A percentile compares a stretch with the other conserved stretches of the same genome.
phyloP scores from a whole-genome alignment of 2,797 vertebrate species.

The Paramormyrops hopkinsi region DNA sequence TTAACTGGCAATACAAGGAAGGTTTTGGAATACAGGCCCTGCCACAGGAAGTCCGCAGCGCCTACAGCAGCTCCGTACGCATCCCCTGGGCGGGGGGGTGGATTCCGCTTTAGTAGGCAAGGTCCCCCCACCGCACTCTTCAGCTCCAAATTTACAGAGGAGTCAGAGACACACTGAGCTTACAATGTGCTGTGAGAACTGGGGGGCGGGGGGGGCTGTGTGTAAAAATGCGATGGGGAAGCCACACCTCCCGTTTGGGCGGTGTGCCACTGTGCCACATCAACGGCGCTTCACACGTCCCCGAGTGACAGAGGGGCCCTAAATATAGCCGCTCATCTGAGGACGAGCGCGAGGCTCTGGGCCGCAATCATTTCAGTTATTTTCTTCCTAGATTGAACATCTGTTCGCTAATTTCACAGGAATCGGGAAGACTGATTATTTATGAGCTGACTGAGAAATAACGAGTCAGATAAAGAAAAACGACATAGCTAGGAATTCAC shows the following conservation, averaged over 20 bases:
- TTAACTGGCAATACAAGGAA: background rate
- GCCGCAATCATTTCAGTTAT: constrained; percentile 38
- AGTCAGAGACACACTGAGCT: constrained; percentile 38
- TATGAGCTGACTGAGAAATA: background rate
- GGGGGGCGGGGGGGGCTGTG: constrained; percentile 47
- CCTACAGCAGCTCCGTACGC: background rate
- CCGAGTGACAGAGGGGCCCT: constrained; percentile 19
- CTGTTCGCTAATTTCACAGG: constrained; percentile 36
- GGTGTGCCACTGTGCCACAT: constrained; percentile 35
- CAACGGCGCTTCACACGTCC: constrained; percentile 17
- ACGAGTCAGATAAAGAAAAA: background rate
- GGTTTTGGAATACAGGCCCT: background rate
- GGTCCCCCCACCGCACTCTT: constrained; percentile 31
- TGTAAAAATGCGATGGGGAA: constrained; percentile 38
- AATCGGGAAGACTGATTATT: constrained; percentile 18
- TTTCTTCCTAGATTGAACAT: constrained; percentile 39
- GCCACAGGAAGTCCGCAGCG: background rate
- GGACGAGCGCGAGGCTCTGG: constrained; percentile 30
- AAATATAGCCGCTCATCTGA: constrained; percentile 33
- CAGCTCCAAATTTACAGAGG: constrained; percentile 52
- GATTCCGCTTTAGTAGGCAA: background rate
- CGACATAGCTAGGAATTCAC: background rate
- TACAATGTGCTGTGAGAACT: constrained; percentile 39
- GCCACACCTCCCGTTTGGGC: constrained; percentile 32
- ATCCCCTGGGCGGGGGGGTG: background rate